phyloP scores from a whole-genome alignment of 1,140 invertebrate species.

The Brevipalpus yothersi region DNA sequence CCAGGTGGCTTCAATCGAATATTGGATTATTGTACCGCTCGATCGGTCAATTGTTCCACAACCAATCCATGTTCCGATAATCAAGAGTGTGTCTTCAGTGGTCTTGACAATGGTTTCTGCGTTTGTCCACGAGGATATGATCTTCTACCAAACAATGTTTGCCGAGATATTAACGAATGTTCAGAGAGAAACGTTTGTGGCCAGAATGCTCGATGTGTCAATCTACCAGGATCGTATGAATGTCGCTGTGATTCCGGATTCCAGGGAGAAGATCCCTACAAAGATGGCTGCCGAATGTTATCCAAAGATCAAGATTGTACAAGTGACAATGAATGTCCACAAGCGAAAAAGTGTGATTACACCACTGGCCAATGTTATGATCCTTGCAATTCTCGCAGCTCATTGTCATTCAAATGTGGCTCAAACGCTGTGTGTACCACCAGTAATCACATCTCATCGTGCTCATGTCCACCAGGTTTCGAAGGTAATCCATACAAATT shows the following conservation, averaged over 20 bases:
- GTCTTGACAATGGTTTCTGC: slow-evolving; percentile 37
- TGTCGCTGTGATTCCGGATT: slow-evolving; percentile 48
- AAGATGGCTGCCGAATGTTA: slow-evolving; percentile 35
- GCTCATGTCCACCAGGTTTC: slow-evolving; percentile 49
- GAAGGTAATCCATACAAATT: slow-evolving; percentile 46
- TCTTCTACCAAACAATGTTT: slow-evolving; percentile 44
- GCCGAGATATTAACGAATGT: slow-evolving; percentile 27
- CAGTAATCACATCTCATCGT: slow-evolving; percentile 55
- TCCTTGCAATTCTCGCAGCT: neutral
- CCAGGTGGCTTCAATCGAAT: slow-evolving; percentile 13
- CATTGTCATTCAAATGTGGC: slow-evolving; percentile 31
- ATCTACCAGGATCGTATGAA: slow-evolving; percentile 29
- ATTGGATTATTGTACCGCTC: slow-evolving; percentile 27
- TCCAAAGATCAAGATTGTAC: slow-evolving; percentile 22
- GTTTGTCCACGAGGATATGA: slow-evolving; percentile 54
- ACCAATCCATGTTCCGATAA: slow-evolving; percentile 40
- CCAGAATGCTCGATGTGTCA: slow-evolving; percentile 46
- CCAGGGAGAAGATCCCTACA: slow-evolving; percentile 59
- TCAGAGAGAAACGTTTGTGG: slow-evolving; percentile 31
- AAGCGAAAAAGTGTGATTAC: slow-evolving; percentile 52
- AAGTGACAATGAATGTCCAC: slow-evolving; percentile 37
- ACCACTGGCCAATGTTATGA: slow-evolving; percentile 7
- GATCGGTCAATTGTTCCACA: slow-evolving; percentile 21
- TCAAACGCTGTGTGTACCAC: slow-evolving; percentile 62
- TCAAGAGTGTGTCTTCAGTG: slow-evolving; percentile 41